Evolutionary conservation across 2,888 invertebrate genomes (phyloP), one percentile per base, ranked within the genome.

Genomic region (Chymomyza amoena): DNA sequence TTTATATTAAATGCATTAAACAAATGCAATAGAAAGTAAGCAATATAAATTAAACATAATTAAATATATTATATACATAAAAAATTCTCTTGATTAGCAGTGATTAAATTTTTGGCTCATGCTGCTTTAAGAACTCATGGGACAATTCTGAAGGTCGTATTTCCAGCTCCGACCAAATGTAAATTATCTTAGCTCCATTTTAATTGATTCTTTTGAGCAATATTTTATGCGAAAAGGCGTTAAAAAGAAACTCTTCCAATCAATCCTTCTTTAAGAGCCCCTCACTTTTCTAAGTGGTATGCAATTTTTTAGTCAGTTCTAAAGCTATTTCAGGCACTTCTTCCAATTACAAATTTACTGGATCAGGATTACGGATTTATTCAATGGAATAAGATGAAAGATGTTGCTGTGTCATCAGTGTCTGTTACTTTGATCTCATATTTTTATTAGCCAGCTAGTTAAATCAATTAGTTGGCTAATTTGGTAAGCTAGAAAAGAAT

Each of bases 221-320:
- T 70, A 75, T 25, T 67, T 66, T 13, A 59, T 18, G 52, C 10
- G 60, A 61, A 61, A 64, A 73, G 54, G 4, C n/a, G 16, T 4
- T n/a, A 36, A 61, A 10, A 25, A 90, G 67, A 63, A 79, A 84
- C 81, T 87, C 87, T 84, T 84, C 85, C 84, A 84, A 84, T 84
- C 78, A 82, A 87, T 87, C 84, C 84, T 87, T 87, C 87, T 80
- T 63, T 60, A 16, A 15, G 56, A 20, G 36, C 60, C 13, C 50
- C 50, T n/a, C 50, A 50, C 25, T 25, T 25, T 25, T 36, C 0
- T 15, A 15, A 0, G 63, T 10, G 57, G 13, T 56, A 51, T 39
- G 61, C 64, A 64, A 67, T 61, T 56, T 65, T 59, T 63, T 61
- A 18, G 39, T 4, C 4, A 13, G 18, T 10, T 16, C 39, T 32